Base-by-base conservation (phyloP, 2,113 vertebrate species). In the Serilophus lunatus region DNA sequence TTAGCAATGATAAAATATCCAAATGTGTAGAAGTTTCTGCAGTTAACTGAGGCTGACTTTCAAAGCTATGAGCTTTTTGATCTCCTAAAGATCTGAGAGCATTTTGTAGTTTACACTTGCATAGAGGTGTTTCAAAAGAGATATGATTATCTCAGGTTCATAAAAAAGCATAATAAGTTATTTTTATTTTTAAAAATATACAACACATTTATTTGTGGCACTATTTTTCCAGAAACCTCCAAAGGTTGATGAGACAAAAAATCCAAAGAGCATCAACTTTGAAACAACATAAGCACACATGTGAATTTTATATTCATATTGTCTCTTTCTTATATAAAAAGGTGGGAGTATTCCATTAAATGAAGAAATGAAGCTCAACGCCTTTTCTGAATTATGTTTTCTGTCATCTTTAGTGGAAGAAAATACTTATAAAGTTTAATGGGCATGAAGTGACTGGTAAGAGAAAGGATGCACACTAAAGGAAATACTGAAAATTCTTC, bases 81-180 rank as follows among this genome's bases (percentile, higher is more conserved):
- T 97, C 90, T 80, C 18, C 45, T 49, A 93, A 96, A 97, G 91
- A 93, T 96, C 92, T 96, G 77, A 95, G 95, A 82, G 80, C 69
- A 95, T 93, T 95, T 95, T 96, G 76, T 95, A 92, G 69, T 95
- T 96, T 96, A 94, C 71, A 72, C 63, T 89, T 76, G 57, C 63
- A 93, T 4, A 83, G 57, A 87, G 38, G 54, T 94, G 59, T 91
- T 96, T 96, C 82, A 94, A 91, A 95, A 94, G 87, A 86, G 24
- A 40, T 59, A 45, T 79, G 69, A 93, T 92, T 72, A 69, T 71
- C 82, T 86, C n/a, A 51, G 83, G 75, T 84, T 86, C 38, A 81
- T 65, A 87, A 64, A 84, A 93, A 89, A 56, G 3, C 28, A n/a
- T 77, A 88, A 84, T 42, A 44, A 94, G 26, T 31, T 92, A 81